phyloP scores from a whole-genome alignment of 1,140 invertebrate species.

The Nephila pilipes region DNA sequence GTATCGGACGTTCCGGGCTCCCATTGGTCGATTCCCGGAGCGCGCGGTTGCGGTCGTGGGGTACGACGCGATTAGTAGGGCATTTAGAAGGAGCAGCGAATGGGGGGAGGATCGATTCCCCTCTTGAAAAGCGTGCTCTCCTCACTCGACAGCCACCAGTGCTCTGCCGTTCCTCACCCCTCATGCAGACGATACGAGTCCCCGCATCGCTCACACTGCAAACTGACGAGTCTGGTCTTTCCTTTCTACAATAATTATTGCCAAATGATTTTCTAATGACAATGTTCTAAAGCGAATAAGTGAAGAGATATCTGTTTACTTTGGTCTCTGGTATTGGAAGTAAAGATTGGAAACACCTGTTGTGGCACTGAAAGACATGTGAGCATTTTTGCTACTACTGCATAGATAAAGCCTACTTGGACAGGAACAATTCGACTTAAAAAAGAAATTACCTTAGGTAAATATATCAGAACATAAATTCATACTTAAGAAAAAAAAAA shows the following conservation, averaged over 20 bases:
- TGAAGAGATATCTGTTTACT: background rate
- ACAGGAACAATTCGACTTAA: too few species aligned
- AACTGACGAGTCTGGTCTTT: background rate
- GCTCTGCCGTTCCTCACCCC: background rate
- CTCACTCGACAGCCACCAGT: background rate
- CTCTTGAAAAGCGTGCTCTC: slow-evolving; percentile 43
- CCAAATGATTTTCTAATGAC: background rate
- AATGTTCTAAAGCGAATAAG: background rate
- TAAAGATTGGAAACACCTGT: slow-evolving; percentile 4
- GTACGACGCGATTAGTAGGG: slow-evolving; percentile 65
- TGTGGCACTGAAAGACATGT: background rate
- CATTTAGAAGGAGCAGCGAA: slow-evolving; percentile 61
- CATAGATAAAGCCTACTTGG: too few species aligned
- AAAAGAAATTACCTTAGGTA: too few species aligned
- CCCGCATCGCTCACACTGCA: background rate
- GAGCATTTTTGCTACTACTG: background rate
- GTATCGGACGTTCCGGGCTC: slow-evolving; percentile 63
- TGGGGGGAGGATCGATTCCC: slow-evolving; percentile 52
- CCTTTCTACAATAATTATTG: background rate
- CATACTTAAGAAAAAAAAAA: too few species aligned
- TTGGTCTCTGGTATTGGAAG: background rate
- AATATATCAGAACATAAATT: too few species aligned
- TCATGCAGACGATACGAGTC: slow-evolving; percentile 3
- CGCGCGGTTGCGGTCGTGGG: slow-evolving; percentile 65
- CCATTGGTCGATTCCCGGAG: slow-evolving; percentile 61